Evolutionary conservation across 1,140 invertebrate species (phyloP).

Genomic region (Trachymyrmex septentrionalis): DNA sequence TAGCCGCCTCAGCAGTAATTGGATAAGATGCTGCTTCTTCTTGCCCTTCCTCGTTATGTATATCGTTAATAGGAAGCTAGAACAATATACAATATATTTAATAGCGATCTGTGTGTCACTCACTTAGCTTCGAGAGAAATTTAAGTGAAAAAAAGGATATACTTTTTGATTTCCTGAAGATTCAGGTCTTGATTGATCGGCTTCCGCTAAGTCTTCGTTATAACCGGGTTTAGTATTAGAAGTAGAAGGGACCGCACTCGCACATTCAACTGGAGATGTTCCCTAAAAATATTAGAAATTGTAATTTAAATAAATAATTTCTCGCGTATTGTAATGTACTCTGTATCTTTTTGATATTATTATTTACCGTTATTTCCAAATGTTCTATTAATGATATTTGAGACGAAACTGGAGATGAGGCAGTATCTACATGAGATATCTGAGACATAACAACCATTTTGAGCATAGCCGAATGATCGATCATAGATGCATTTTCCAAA

Average conservation of each 20-base stretch:
- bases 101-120: not conserved
- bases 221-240: conserved; percentile 74
- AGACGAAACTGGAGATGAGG: conserved; percentile 68
- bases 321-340: not conserved
- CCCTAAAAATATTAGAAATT: conserved; percentile 48
- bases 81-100: conserved; percentile 17
- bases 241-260: conserved; percentile 53
- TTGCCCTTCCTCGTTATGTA: conserved; percentile 67
- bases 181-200: conserved; percentile 85
- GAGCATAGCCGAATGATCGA: not conserved
- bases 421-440: conserved; percentile 68
- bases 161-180: conserved; percentile 79
- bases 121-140: not conserved
- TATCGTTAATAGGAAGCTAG: conserved; percentile 53
- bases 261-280: conserved; percentile 59
- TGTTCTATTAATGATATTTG: conserved; percentile 72
- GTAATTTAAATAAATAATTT: not conserved
- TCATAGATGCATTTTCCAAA: conserved; percentile 68
- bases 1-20: conserved; percentile 52
- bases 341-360: not conserved
- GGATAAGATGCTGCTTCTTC: conserved; percentile 64
- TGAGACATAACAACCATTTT: too few species aligned
- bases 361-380: conserved; percentile 75
- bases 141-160: conserved; percentile 1
- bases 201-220: conserved; percentile 87